Evolutionary conservation across 2,797 vertebrate genomes (phyloP).

Genomic region (Sebastes melanostomus): DNA sequence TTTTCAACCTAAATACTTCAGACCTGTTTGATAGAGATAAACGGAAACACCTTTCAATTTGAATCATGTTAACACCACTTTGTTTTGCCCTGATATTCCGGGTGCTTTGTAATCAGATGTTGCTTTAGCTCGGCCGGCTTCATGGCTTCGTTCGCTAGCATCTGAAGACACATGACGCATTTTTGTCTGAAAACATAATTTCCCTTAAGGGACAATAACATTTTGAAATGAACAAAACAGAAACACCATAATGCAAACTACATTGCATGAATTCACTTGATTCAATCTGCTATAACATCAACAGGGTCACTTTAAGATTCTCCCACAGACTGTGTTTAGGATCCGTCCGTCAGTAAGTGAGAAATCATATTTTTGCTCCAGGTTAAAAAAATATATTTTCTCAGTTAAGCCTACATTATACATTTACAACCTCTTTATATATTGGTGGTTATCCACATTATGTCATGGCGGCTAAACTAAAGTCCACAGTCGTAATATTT

Average conservation of each 20-base stretch:
- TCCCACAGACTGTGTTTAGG: background rate
- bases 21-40: too few relatives aligned
- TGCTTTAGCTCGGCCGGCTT: rapidly evolving
- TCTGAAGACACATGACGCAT: too few relatives aligned
- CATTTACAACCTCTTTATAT: background rate
- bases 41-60: too few relatives aligned
- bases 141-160: too few relatives aligned
- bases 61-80: too few relatives aligned
- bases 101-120: too few relatives aligned
- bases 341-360: background rate
- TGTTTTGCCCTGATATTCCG: too few relatives aligned
- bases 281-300: background rate
- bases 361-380: background rate
- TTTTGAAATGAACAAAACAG: background rate
- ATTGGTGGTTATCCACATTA: background rate
- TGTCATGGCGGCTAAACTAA: background rate
- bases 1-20: too few relatives aligned
- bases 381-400: background rate
- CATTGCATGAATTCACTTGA: background rate
- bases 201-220: background rate
- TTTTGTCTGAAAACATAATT: background rate
- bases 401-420: background rate
- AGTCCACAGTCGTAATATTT: background rate
- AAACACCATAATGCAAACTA: background rate
- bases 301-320: background rate